These are phyloP conservation scores for Setipinna tenuifilis DNA, from an alignment of 2,797 vertebrate species.

Conservation along the genomic window DNA sequence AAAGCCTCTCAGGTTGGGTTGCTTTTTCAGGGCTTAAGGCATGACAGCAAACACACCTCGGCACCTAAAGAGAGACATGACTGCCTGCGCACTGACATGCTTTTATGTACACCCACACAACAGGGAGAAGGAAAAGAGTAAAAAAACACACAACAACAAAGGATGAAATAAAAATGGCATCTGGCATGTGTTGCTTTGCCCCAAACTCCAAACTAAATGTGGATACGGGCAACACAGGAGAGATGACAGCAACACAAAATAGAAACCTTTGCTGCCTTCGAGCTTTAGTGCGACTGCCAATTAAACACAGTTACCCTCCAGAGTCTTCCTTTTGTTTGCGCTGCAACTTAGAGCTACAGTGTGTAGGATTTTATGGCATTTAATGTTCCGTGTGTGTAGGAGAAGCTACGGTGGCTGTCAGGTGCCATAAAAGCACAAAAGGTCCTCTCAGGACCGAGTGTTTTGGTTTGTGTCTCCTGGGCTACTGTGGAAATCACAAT, in stretches of 20 bases:
- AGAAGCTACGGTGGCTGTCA: too few relatives aligned
- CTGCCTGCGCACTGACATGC: neutral
- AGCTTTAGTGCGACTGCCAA: neutral
- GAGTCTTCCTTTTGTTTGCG: neutral
- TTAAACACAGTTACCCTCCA: neutral
- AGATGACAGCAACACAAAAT: neutral
- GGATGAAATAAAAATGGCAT: constrained; percentile 11
- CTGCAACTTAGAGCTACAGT: neutral
- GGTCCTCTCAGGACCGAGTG: too few relatives aligned
- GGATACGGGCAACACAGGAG: neutral
- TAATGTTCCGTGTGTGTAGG: too few relatives aligned
- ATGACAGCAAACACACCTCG: neutral
- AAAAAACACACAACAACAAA: constrained; percentile 7
- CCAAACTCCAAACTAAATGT: neutral
- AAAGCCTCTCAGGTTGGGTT: constrained; percentile 6
- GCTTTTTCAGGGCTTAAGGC: neutral
- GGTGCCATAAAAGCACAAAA: too few relatives aligned
- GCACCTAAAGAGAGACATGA: constrained; percentile 22
- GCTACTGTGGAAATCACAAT: too few relatives aligned
- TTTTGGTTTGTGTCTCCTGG: too few relatives aligned
- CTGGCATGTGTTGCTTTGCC: neutral
- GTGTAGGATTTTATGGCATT: too few relatives aligned
- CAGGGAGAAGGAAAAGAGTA: neutral
- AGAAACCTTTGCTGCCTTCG: neutral
- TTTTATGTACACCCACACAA: neutral